Evolutionary conservation across 2,888 invertebrate genomes (phyloP).

Genomic region (Cephus runcator): DNA sequence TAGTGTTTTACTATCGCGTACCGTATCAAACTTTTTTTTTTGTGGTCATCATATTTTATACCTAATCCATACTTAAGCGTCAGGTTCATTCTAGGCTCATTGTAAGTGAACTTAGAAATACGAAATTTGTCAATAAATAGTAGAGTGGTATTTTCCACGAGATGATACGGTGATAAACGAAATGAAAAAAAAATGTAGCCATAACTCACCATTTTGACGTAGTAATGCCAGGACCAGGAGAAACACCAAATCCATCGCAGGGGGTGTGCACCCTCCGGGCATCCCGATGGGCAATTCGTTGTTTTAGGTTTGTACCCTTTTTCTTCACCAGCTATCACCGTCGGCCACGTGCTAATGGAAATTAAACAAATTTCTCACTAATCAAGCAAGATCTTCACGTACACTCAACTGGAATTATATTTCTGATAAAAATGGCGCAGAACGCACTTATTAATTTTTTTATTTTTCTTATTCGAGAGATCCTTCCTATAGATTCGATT

Average conservation of each 20-base stretch:
- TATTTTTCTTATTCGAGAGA: background rate
- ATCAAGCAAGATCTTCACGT: background rate
- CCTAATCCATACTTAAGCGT: background rate
- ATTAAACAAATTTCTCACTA: background rate
- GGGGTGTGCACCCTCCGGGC: constrained; percentile 19
- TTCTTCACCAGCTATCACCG: background rate
- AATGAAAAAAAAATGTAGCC: background rate
- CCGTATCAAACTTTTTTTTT: background rate
- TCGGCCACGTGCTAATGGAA: background rate
- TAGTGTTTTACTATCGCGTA: background rate
- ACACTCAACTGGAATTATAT: background rate
- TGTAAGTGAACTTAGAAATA: too few relatives aligned
- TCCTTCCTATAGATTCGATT: background rate
- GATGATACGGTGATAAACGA: background rate
- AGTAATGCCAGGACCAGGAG: constrained; percentile 40
- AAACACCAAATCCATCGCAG: constrained; percentile 47
- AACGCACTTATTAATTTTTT: background rate
- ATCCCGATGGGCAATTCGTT: background rate
- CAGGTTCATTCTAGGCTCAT: too few relatives aligned
- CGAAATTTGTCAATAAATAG: background rate
- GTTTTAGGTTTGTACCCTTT: background rate
- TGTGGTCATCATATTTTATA: background rate
- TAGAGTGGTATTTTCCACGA: background rate
- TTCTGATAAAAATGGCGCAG: background rate
- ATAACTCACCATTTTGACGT: constrained; percentile 47